Evolutionary conservation across 1,140 invertebrate species (phyloP).

Genomic region (Ruditapes philippinarum): DNA sequence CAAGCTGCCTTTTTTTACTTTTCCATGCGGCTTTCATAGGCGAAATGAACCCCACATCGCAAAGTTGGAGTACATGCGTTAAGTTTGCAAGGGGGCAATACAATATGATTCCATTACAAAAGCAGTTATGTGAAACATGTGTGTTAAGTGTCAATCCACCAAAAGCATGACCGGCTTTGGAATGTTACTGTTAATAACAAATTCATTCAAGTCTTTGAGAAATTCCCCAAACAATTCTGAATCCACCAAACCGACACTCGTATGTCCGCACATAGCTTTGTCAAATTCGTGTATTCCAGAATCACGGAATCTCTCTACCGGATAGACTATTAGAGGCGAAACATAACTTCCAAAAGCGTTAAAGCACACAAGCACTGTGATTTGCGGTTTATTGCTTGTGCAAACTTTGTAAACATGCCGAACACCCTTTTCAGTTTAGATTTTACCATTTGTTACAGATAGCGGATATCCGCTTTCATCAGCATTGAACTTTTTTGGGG

Average conservation of each 20-base stretch:
- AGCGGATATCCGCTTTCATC: neutral
- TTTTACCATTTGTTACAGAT: conserved; percentile 2
- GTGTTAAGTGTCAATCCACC: conserved; percentile 16
- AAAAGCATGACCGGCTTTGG: neutral
- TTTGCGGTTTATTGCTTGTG: neutral
- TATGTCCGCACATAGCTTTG: neutral
- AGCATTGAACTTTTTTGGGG: neutral
- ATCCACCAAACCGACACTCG: no score
- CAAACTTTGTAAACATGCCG: conserved; percentile 31
- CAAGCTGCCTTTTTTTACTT: neutral
- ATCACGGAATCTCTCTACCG: conserved; percentile 9
- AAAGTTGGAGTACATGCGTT: conserved; percentile 14
- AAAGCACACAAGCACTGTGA: conserved; percentile 27
- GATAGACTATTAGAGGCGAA: conserved; percentile 13
- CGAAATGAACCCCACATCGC: conserved; percentile 9
- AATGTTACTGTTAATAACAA: neutral
- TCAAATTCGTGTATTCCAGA: neutral
- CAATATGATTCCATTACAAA: neutral
- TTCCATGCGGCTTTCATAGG: conserved; percentile 35
- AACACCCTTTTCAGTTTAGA: neutral
- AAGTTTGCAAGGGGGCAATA: neutral
- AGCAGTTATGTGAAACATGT: neutral
- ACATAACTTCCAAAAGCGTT: conserved; percentile 12
- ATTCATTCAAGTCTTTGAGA: neutral
- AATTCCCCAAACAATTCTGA: neutral